phyloP scores from a whole-genome alignment of 1,140 invertebrate species.

The Formica selysi region DNA sequence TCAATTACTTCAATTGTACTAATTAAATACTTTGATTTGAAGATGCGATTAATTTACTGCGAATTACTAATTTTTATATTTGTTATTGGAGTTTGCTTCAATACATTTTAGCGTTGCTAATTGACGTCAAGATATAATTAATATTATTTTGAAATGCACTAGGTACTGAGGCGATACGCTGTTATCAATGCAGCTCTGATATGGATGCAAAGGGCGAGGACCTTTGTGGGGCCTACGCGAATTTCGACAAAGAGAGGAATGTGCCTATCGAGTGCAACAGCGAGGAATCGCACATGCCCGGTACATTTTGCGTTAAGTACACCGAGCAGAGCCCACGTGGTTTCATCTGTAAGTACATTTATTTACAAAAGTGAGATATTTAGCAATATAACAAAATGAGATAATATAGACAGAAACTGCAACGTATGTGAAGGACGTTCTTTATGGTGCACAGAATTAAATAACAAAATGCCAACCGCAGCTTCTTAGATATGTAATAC shows the following conservation, averaged over 20 bases:
- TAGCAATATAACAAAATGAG: neutral
- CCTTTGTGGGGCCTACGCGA: slow-evolving; percentile 94
- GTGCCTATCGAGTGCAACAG: slow-evolving; percentile 95
- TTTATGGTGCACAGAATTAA: neutral
- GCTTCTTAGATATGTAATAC: neutral
- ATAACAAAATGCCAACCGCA: neutral
- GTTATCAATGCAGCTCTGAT: slow-evolving; percentile 95
- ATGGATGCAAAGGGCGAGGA: slow-evolving; percentile 91
- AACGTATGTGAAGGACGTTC: neutral
- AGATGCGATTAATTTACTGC: neutral
- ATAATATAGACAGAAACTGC: too few relatives aligned
- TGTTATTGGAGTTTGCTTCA: neutral
- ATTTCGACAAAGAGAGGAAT: slow-evolving; percentile 92
- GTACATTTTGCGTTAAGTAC: slow-evolving; percentile 97
- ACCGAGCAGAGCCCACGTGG: slow-evolving; percentile 95
- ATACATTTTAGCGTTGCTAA: neutral
- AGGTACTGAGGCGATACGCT: slow-evolving; percentile 89
- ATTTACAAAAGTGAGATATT: neutral
- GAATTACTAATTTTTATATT: neutral
- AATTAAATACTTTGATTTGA: neutral
- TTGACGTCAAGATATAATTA: neutral
- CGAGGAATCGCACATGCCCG: slow-evolving; percentile 95
- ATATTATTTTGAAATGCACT: too few relatives aligned
- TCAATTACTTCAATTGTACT: neutral
- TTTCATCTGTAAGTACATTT: slow-evolving; percentile 93